Evolutionary conservation across 1,140 invertebrate genomes (phyloP).

Genomic region (Ips nitidus): DNA sequence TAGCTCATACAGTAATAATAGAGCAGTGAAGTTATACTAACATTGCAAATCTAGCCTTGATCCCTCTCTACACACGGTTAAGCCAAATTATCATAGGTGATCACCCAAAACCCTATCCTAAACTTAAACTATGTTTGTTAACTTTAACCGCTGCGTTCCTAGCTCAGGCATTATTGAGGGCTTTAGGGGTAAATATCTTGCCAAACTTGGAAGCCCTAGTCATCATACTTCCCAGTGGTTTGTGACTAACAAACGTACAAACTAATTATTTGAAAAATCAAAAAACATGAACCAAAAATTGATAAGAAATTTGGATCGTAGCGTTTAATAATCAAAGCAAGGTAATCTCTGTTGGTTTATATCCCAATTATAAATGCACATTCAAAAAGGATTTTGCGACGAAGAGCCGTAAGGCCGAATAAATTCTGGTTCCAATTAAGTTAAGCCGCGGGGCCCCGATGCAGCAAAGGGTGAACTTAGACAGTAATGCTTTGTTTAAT

Average conservation of each 20-base stretch:
- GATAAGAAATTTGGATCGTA: background rate
- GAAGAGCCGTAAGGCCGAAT: conserved; percentile 42
- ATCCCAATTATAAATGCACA: conserved; percentile 36
- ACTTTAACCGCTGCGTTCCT: conserved; percentile 11
- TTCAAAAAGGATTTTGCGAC: conserved; percentile 34
- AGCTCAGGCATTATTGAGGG: background rate
- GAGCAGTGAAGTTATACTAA: conserved; percentile 3
- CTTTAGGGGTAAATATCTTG: background rate
- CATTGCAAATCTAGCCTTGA: conserved; percentile 18
- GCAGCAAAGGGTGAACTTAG: conserved; percentile 45
- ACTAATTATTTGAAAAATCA: background rate
- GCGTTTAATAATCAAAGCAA: conserved; percentile 9
- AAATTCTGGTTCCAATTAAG: conserved; percentile 46
- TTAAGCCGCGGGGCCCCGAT: conserved; percentile 40
- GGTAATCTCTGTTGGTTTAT: conserved; percentile 35
- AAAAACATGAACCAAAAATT: background rate
- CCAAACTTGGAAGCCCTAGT: background rate
- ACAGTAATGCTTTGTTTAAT: conserved; percentile 48
- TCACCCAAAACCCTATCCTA: conserved; percentile 14
- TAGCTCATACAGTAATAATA: no score
- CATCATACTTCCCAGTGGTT: no score
- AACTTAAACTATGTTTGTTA: conserved; percentile 22
- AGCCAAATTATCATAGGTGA: conserved; percentile 21
- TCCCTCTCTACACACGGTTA: conserved; percentile 14
- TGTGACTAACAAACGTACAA: background rate